These are phyloP conservation scores for Pseudoatta argentina DNA, from an alignment of 1,140 invertebrate genomes.

Conservation along the genomic window DNA sequence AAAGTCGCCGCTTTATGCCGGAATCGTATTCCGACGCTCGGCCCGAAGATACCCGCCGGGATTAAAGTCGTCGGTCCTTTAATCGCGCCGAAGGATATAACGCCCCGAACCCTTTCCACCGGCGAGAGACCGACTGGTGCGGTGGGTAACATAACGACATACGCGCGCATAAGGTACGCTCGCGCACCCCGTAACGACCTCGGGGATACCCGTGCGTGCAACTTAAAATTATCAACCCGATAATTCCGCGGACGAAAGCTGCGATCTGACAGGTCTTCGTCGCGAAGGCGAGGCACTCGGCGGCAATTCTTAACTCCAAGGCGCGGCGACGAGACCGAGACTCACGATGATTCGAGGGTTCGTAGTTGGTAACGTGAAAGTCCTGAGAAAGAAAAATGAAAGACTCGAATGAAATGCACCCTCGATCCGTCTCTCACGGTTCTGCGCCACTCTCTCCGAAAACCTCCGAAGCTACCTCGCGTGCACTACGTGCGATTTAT, in stretches of 20 bases:
- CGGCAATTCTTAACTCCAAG: neutral
- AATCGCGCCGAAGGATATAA: slow-evolving; percentile 75
- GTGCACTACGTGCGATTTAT: slow-evolving; percentile 2
- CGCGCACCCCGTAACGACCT: slow-evolving; percentile 45
- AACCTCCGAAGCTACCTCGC: neutral
- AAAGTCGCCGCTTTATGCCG: slow-evolving; percentile 78
- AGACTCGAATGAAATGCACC: neutral
- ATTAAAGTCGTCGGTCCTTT: slow-evolving; percentile 75
- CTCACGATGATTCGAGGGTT: slow-evolving; percentile 17
- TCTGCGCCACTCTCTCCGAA: neutral
- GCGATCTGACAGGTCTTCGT: neutral
- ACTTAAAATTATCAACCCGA: slow-evolving; percentile 50
- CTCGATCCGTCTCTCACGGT: slow-evolving; percentile 8
- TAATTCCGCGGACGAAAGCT: slow-evolving; percentile 23
- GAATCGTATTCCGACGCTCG: slow-evolving; percentile 74
- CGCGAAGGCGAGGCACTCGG: neutral
- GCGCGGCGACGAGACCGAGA: neutral
- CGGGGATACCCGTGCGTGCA: slow-evolving; percentile 17
- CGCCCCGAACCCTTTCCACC: slow-evolving; percentile 63
- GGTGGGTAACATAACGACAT: slow-evolving; percentile 30
- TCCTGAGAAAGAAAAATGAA: neutral
- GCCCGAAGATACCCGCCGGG: slow-evolving; percentile 59
- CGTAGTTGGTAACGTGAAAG: neutral
- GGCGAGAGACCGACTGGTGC: slow-evolving; percentile 6
- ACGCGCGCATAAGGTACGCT: slow-evolving; percentile 37